phyloP scores from a whole-genome alignment of 2,888 invertebrate genomes.

The Ichneumoninae sp. region DNA sequence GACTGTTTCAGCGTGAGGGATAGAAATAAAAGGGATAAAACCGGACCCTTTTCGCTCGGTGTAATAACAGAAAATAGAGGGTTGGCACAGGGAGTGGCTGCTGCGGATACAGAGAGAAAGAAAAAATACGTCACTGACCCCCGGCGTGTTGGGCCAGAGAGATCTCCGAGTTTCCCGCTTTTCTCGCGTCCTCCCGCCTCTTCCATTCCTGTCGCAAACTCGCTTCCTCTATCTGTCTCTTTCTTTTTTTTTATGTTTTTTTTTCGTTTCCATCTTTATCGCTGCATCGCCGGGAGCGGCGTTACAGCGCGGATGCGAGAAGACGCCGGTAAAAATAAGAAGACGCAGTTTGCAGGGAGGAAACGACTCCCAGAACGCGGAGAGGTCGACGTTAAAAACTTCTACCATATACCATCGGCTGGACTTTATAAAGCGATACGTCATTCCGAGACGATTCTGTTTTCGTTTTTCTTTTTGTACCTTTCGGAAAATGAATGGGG shows the following conservation, averaged over 20 bases:
- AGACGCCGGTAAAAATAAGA: constrained; percentile 1
- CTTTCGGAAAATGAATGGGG: neutral
- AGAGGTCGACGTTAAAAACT: constrained; percentile 11
- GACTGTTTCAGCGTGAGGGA: neutral
- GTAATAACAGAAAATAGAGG: constrained; percentile 34
- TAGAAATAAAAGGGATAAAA: constrained; percentile 9
- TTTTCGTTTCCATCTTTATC: constrained; percentile 29
- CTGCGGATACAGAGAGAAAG: constrained; percentile 12
- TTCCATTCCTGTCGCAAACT: neutral
- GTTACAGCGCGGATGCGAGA: neutral
- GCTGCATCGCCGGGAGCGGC: constrained; percentile 21
- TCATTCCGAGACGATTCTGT: neutral
- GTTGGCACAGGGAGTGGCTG: constrained; percentile 12
- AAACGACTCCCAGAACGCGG: neutral
- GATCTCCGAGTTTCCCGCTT: constrained; percentile 9
- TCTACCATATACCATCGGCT: neutral
- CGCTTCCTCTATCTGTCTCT: constrained; percentile 24
- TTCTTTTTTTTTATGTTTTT: neutral
- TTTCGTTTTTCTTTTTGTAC: neutral
- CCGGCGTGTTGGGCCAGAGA: constrained; percentile 8
- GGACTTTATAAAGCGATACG: constrained; percentile 21
- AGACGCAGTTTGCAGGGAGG: neutral
- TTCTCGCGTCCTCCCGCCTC: constrained; percentile 1
- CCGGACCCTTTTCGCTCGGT: neutral
- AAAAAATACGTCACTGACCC: constrained; percentile 5